These are phyloP conservation scores for Candoia aspera DNA, from an alignment of 2,113 vertebrate genomes.

Conservation along the genomic window DNA sequence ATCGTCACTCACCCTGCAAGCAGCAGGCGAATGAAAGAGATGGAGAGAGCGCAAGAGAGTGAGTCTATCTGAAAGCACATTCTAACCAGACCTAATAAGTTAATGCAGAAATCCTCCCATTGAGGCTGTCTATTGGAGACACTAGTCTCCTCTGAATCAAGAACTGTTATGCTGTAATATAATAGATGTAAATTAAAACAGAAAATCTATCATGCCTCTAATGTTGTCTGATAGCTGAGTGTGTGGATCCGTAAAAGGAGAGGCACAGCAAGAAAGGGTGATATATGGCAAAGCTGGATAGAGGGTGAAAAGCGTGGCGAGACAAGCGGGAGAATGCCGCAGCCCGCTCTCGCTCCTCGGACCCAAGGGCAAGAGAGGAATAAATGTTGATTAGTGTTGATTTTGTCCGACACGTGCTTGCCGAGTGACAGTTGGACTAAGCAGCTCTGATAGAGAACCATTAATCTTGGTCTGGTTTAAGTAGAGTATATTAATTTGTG, in stretches of 20 bases:
- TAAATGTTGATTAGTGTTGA: slow-evolving; percentile 99
- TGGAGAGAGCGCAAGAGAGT: background rate
- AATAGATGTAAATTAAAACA: slow-evolving; percentile 98
- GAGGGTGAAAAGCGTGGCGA: slow-evolving; percentile 96
- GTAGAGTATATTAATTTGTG: slow-evolving; percentile 99
- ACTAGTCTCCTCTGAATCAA: slow-evolving; percentile 72
- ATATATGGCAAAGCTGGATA: slow-evolving; percentile 92
- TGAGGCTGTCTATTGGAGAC: slow-evolving; percentile 69
- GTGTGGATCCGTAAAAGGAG: slow-evolving; percentile 78
- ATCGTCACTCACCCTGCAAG: accelerated
- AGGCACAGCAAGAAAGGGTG: slow-evolving; percentile 80
- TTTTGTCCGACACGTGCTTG: slow-evolving; percentile 94
- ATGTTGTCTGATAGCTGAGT: slow-evolving; percentile 87
- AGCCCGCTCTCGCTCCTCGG: slow-evolving; percentile 82
- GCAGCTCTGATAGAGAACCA: slow-evolving; percentile 94
- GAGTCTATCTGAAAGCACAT: slow-evolving; percentile 35
- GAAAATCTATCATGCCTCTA: slow-evolving; percentile 96
- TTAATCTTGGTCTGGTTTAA: slow-evolving; percentile 99
- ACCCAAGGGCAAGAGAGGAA: slow-evolving; percentile 97
- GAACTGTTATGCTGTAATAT: slow-evolving; percentile 83
- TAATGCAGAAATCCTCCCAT: slow-evolving; percentile 64
- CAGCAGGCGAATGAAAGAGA: background rate
- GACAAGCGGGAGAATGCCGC: slow-evolving; percentile 74
- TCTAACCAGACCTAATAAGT: slow-evolving; percentile 59
- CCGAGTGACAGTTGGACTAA: slow-evolving; percentile 98